A percentile compares a stretch with the other conserved stretches of the same genome.
Evolutionary conservation across 2,797 vertebrate species (phyloP).

Genomic region (Typhlichthys eigenmanni): DNA sequence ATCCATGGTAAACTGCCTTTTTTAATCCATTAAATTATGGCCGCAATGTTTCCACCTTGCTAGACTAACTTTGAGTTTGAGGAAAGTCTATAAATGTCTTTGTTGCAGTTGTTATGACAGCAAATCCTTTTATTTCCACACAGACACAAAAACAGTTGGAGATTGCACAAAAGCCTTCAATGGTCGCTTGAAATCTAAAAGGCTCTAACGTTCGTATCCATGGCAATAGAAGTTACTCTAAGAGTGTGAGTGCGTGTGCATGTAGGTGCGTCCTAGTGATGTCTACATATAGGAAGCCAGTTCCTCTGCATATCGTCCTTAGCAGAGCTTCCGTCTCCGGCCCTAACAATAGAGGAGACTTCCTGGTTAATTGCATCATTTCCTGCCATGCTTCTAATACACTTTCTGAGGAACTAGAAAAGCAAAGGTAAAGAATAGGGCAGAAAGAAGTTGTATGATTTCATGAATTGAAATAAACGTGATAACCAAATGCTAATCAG

Average conservation of each 20-base stretch:
- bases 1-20: slow-evolving; percentile 28
- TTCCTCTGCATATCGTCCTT: slow-evolving; percentile 59
- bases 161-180: not conserved
- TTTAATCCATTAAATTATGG: slow-evolving; percentile 35
- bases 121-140: not conserved
- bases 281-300: slow-evolving; percentile 29
- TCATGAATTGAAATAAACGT: too few relatives aligned
- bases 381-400: slow-evolving; percentile 68
- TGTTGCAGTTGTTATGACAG: slow-evolving; percentile 4
- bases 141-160: not conserved
- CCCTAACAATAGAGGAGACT: slow-evolving; percentile 74
- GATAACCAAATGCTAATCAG: too few relatives aligned
- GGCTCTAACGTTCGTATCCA: not conserved
- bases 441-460: not conserved
- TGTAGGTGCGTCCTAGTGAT: slow-evolving; percentile 24
- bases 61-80: slow-evolving; percentile 24
- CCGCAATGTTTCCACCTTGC: slow-evolving; percentile 51
- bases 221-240: slow-evolving; percentile 4
- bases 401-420: slow-evolving; percentile 46
- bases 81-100: slow-evolving; percentile 24
- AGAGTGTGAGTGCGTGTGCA: slow-evolving; percentile 26
- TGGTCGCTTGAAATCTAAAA: not conserved
- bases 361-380: slow-evolving; percentile 74
- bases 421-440: slow-evolving; percentile 29
- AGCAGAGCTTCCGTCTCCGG: slow-evolving; percentile 68